Base-by-base conservation (phyloP, 2,113 vertebrate genomes). In the Candoia aspera region DNA sequence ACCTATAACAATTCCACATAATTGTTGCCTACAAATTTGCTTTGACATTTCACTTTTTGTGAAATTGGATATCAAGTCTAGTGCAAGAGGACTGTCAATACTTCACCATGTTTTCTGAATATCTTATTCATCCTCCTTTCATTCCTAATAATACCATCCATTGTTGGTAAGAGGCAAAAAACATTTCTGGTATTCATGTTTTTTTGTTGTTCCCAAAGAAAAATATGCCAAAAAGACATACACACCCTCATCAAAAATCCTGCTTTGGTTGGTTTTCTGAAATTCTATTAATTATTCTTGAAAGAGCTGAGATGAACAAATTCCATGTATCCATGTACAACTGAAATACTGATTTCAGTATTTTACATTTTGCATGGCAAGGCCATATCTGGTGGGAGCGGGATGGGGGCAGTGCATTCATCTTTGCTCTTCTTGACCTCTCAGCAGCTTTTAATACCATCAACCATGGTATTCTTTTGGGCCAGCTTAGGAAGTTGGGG, bases 1-100 rank as follows among this genome's bases (percentile, higher is more conserved):
- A 55, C 13, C 49, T 55, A 92, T 17, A 89, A 60, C 46, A 53
- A 17, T 0, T 6, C 19, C 92, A 95, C 84, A 68, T 90, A 89
- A 89, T 12, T 10, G 23, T 73, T 54, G 46, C 29, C 19, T 11
- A 53, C 46, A 68, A 33, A n/a, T 8, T 54, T 12, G 2, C 46
- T 53, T 15, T 46, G 37, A 62, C 58, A 88, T 49, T 62, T 29
- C 24, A 62, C 19, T 57, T 90, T 55, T 33, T 19, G 19, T 90
- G 62, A 90, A 90, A 73, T 89, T 13, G 19, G 9, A 21, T 55
- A 21, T 68, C 29, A 90, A 8, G 5, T 55, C 49, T 64, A 62
- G n/a, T 54, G 17, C 55, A 87, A 87, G 33, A 9, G 55, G 9
- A 17, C 54, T 86, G 15, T 86, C 86, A 57, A 24, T 19, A 37